Conservation (phyloP, 2,797 vertebrate species). For the Coregonus ussuriensis region DNA sequence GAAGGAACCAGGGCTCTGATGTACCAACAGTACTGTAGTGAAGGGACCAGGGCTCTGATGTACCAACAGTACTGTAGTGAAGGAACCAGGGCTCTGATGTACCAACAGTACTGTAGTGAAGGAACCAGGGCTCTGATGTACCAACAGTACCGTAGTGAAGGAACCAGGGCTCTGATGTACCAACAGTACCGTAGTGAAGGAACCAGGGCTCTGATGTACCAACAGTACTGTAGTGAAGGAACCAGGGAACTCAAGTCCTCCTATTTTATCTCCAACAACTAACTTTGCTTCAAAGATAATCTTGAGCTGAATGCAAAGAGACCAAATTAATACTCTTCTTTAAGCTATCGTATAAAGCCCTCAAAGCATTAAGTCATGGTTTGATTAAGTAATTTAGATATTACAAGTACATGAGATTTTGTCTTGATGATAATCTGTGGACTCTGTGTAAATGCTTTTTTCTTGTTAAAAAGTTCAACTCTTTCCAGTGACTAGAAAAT, state of each 20-base stretch:
- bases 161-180: no score
- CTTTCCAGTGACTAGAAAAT: background rate
- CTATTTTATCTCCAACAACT: conserved; percentile 2
- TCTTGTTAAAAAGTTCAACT: background rate
- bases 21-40: no score
- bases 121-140: no score
- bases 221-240: background rate
- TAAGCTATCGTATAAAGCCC: conserved; percentile 17
- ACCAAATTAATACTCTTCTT: conserved; percentile 35
- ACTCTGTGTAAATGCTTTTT: background rate
- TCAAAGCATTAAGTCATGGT: conserved; percentile 31
- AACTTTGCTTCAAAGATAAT: conserved; percentile 27
- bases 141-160: no score
- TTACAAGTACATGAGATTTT: conserved; percentile 33
- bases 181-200: no score
- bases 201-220: no score
- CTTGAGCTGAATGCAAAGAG: conserved; percentile 21
- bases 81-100: no score
- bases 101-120: no score
- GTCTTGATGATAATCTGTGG: conserved; percentile 16
- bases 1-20: no score
- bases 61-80: no score
- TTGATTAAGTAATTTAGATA: conserved; percentile 43
- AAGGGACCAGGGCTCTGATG: no score
- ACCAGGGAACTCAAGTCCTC: conserved; percentile 4